Conservation (phyloP, 2,888 invertebrate genomes). For the Endotricha flammealis region DNA sequence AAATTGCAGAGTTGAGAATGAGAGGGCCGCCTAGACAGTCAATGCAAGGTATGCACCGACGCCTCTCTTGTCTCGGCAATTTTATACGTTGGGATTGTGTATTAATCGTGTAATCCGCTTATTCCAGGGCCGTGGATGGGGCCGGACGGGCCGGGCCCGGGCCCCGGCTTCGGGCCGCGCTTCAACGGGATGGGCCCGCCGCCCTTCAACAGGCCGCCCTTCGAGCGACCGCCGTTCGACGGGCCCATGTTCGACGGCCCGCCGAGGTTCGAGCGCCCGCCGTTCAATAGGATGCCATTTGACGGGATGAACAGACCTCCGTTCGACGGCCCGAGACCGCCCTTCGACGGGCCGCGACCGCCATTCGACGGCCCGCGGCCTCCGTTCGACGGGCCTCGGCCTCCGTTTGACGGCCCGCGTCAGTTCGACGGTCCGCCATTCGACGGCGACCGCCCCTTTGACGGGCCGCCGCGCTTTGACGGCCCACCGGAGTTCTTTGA, state of each 20-base stretch:
- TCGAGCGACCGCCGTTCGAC: conserved; percentile 49
- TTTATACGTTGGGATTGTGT: neutral
- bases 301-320: conserved; percentile 36
- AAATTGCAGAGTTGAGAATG: conserved; percentile 70
- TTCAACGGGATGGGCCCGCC: conserved; percentile 68
- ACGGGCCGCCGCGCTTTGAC: conserved; percentile 34
- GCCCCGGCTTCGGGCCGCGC: conserved; percentile 51
- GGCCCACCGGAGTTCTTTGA: conserved; percentile 65
- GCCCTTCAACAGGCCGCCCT: conserved; percentile 43
- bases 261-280: conserved; percentile 42
- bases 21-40: conserved; percentile 62
- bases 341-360: conserved; percentile 45
- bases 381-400: conserved; percentile 41
- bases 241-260: conserved; percentile 40
- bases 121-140: conserved; percentile 71
- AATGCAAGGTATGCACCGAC: conserved; percentile 51
- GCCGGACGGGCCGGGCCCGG: conserved; percentile 42
- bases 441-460: conserved; percentile 40
- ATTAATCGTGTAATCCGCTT: neutral
- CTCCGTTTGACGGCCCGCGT: conserved; percentile 42
- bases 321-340: conserved; percentile 39
- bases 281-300: conserved; percentile 46
- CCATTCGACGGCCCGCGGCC: conserved; percentile 44
- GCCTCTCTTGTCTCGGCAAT: conserved; percentile 1
- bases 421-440: conserved; percentile 45